Percentiles rank a stretch among this genome's conserved stretches.
These are phyloP conservation scores for Anabas testudineus DNA, from an alignment of 2,797 vertebrate species.

Conservation along the genomic window DNA sequence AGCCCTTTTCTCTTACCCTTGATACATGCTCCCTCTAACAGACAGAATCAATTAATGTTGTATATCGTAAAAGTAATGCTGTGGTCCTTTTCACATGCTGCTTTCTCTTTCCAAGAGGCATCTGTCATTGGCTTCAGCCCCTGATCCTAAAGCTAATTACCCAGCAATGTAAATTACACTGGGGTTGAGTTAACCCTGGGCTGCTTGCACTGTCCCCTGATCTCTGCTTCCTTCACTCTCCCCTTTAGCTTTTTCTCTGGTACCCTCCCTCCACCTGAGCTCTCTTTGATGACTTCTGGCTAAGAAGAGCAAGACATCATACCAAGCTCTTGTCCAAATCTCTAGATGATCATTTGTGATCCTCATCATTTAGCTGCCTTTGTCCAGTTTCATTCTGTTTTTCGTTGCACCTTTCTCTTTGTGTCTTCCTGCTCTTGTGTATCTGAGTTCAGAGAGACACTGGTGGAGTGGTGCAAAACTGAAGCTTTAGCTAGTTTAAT, in stretches of 20 bases:
- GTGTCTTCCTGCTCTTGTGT: conserved; percentile 26
- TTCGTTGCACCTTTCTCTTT: conserved; percentile 20
- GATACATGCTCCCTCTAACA: conserved; percentile 42
- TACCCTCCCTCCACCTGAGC: conserved; percentile 11
- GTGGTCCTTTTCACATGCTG: conserved; percentile 45
- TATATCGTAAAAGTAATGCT: conserved; percentile 56
- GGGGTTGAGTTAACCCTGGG: conserved; percentile 37
- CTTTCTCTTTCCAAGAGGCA: conserved; percentile 54
- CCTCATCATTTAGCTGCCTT: conserved; percentile 33
- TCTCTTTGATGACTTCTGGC: conserved; percentile 37
- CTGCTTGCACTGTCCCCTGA: conserved; percentile 31
- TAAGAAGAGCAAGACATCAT: conserved; percentile 32
- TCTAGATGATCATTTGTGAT: conserved; percentile 61
- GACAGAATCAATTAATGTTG: conserved; percentile 57
- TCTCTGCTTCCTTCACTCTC: conserved; percentile 17
- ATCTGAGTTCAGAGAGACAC: conserved; percentile 46
- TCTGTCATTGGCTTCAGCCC: conserved; percentile 73
- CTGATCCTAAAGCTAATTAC: conserved; percentile 80
- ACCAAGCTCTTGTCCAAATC: conserved; percentile 56
- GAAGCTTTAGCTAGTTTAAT: conserved; percentile 44
- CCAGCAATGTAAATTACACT: conserved; percentile 80
- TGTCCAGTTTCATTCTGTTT: conserved; percentile 20
- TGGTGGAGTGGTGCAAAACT: conserved; percentile 37
- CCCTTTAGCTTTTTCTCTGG: conserved; percentile 3
- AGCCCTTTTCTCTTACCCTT: conserved; percentile 54